Evolutionary conservation across 1,140 invertebrate species (phyloP).

Genomic region (Holcopasites calliopsidis): DNA sequence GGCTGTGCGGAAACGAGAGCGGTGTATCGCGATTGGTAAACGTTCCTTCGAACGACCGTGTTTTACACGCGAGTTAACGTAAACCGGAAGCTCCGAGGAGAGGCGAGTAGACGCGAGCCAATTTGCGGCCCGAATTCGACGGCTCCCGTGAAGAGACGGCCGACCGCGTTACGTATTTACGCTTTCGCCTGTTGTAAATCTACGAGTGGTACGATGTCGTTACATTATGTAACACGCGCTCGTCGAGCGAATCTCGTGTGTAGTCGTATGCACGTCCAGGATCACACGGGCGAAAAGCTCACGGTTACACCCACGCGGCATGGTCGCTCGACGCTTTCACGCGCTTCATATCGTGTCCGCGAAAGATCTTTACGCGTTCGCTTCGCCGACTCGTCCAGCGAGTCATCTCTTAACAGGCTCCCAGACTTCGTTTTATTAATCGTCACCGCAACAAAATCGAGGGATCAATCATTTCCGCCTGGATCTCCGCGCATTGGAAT

Average conservation of each 20-base stretch:
- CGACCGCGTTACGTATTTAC: slow-evolving; percentile 4
- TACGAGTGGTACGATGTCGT: slow-evolving; percentile 59
- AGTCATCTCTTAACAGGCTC: no score
- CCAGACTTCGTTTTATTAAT: no score
- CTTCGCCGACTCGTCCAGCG: slow-evolving; percentile 51
- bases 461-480: no score
- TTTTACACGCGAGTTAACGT: neutral
- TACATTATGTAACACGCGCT: slow-evolving; percentile 62
- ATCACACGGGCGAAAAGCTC: slow-evolving; percentile 23
- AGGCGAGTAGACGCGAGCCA: neutral
- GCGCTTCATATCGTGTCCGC: slow-evolving; percentile 55
- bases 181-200: slow-evolving; percentile 61
- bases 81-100: slow-evolving; percentile 3
- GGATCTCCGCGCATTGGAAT: no score
- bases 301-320: slow-evolving; percentile 67
- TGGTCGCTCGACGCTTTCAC: slow-evolving; percentile 49
- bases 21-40: neutral
- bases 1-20: neutral
- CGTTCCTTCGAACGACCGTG: neutral
- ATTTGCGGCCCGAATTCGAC: slow-evolving; percentile 13
- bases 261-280: slow-evolving; percentile 9
- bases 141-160: neutral
- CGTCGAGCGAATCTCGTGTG: slow-evolving; percentile 17
- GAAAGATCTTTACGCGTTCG: slow-evolving; percentile 62
- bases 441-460: no score